Evolutionary conservation across 2,113 vertebrate species (phyloP), one percentile per base, ranked within the genome.

Genomic region (Baryphthengus martii): DNA sequence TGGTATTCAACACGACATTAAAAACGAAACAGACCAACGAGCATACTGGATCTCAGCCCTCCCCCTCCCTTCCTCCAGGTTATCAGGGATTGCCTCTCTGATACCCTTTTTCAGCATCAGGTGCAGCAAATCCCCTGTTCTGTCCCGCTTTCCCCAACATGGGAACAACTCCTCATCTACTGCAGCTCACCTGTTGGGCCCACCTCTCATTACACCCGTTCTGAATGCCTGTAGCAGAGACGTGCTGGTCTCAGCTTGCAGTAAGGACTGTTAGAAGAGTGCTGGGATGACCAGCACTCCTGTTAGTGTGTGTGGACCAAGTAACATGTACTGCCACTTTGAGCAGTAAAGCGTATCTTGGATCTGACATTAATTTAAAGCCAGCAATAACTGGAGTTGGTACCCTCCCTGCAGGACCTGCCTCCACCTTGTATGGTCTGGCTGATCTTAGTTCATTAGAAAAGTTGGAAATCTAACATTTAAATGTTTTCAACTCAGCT

Each of bases 261-360:
- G 15, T 15, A 28, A 71, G 33, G 26, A 50, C 19, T 2, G 1
- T 3, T 42, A 39, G 9, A 78, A 14, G 3, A 72, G 9, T 10
- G 23, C 35, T 45, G 29, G n/a, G 33, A 85, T 3, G 2, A 33
- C 25, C 33, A 59, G n/a, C n/a, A n/a, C n/a, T 13, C 11, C 26
- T 29, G 6, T 29, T 11, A 1, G 0, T 28, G 19, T 12, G 2
- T 17, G 20, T 1, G 29, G 33, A 26, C n/a, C 33, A 50, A 25
- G n/a, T 20, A 90, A 71, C 15, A 59, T 3, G 6, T 17, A 7
- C 17, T 50, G 35, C 19, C 29, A 25, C 58, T 68, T 3, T 2
- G 11, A 59, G 33, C 24, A 49, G 45, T 56, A 59, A 39, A 70
- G 12, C 10, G 78, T 5, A 1, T 61, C 72, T 63, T 83, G 13